These are phyloP conservation scores for Chlorops oryzae DNA, from an alignment of 1,140 invertebrate genomes.

Conservation along the genomic window DNA sequence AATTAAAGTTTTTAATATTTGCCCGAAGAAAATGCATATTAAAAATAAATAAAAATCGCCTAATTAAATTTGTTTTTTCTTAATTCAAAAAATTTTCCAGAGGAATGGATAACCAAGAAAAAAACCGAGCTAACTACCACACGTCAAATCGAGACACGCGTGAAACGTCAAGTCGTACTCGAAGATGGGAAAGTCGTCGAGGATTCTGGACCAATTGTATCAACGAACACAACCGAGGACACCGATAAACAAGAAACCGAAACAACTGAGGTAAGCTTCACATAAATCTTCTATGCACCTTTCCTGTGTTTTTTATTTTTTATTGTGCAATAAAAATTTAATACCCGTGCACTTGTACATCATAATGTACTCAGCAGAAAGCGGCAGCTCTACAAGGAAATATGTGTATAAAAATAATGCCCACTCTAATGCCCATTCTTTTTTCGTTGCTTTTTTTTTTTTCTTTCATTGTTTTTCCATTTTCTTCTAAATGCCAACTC, in stretches of 20 bases:
- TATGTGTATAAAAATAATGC: too few species aligned
- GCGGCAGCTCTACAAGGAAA: too few species aligned
- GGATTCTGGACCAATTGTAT: slow-evolving; percentile 82
- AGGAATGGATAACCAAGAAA: slow-evolving; percentile 86
- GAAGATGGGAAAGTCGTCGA: slow-evolving; percentile 85
- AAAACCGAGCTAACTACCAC: slow-evolving; percentile 82
- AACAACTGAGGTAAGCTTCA: slow-evolving; percentile 66
- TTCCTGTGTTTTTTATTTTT: too few species aligned
- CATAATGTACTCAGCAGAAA: too few species aligned
- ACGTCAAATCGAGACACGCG: slow-evolving; percentile 80
- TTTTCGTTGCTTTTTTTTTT: slow-evolving; percentile 4
- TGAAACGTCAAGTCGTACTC: slow-evolving; percentile 79
- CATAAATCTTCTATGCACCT: not conserved
- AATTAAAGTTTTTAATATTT: too few species aligned
- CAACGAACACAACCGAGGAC: slow-evolving; percentile 80
- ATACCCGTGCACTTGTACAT: too few species aligned
- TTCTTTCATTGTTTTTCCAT: not conserved
- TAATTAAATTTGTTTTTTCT: too few species aligned
- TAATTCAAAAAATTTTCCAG: too few species aligned
- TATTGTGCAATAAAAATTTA: not conserved
- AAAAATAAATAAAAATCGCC: too few species aligned
- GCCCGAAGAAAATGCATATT: too few species aligned
- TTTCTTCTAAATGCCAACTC: too few species aligned
- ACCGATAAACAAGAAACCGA: slow-evolving; percentile 80
- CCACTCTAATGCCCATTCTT: too few species aligned